A percentile compares a stretch with the other conserved stretches of the same genome.
phyloP scores from a whole-genome alignment of 2,888 invertebrate genomes.

The Linyphia triangularis region DNA sequence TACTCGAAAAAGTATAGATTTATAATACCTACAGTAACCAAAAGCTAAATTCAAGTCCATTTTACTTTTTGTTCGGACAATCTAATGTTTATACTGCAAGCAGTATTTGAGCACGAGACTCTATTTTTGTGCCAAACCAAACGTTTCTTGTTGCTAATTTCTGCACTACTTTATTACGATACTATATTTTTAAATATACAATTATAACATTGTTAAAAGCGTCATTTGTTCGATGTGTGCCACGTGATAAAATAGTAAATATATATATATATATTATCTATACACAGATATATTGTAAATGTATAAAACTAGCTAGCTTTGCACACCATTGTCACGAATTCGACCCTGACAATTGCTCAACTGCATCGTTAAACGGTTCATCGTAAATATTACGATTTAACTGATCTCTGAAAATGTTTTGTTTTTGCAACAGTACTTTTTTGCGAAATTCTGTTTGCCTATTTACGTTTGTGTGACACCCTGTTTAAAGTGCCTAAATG shows the following conservation, averaged over 20 bases:
- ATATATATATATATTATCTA: constrained; percentile 51
- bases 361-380: neutral
- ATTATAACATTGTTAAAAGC: constrained; percentile 66
- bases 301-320: constrained; percentile 53
- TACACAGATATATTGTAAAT: constrained; percentile 42
- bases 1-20: neutral
- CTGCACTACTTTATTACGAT: constrained; percentile 49
- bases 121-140: constrained; percentile 71
- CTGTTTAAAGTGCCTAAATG: neutral
- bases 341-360: constrained; percentile 70
- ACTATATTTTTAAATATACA: constrained; percentile 47
- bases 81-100: constrained; percentile 3
- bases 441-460: neutral
- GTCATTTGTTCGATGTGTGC: constrained; percentile 59
- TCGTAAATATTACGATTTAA: neutral
- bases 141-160: constrained; percentile 52
- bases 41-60: neutral
- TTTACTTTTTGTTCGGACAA: constrained; percentile 15
- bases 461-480: neutral
- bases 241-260: constrained; percentile 47
- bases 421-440: too few species aligned
- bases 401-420: neutral
- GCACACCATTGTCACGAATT: constrained; percentile 28
- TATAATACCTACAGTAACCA: neutral
- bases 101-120: constrained; percentile 26